phyloP scores from a whole-genome alignment of 2,888 invertebrate species.

The Piscicola geometra region DNA sequence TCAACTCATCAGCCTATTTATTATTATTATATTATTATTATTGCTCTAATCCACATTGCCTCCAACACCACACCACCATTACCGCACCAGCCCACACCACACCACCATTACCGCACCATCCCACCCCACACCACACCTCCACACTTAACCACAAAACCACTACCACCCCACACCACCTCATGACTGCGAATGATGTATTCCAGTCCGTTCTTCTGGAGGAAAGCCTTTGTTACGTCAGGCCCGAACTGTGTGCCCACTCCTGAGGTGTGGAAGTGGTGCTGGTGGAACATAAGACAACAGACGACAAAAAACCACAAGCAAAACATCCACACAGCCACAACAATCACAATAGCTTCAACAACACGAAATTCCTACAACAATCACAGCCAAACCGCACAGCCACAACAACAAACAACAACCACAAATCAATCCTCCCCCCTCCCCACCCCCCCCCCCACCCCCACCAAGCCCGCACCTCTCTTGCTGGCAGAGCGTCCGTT shows the following conservation, averaged over 20 bases:
- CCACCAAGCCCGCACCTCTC: conserved; percentile 68
- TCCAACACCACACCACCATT: too few relatives aligned
- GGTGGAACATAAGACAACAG: not conserved
- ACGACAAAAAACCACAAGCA: not conserved
- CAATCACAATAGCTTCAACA: not conserved
- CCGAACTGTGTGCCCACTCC: conserved; percentile 96
- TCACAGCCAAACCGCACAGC: not conserved
- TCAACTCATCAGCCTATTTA: too few relatives aligned
- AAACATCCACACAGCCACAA: not conserved
- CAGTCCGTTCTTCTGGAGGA: conserved; percentile 73
- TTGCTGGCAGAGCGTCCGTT: conserved; percentile 84
- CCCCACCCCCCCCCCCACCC: too few relatives aligned
- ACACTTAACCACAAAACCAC: too few relatives aligned
- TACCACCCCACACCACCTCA: conserved; percentile 65
- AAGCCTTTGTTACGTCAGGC: conserved; percentile 85
- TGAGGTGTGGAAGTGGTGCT: not conserved
- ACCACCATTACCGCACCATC: too few relatives aligned
- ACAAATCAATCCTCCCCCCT: too few relatives aligned
- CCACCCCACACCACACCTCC: too few relatives aligned
- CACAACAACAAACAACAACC: too few relatives aligned
- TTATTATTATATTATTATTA: too few relatives aligned
- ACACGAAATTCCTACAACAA: not conserved
- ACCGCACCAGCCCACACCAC: too few relatives aligned
- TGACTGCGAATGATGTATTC: conserved; percentile 93
- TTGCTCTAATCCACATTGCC: too few relatives aligned